A percentile compares a stretch with the other conserved stretches of the same genome.
Evolutionary conservation across 2,797 vertebrate species (phyloP).

Genomic region (Sebastiscus tertius): DNA sequence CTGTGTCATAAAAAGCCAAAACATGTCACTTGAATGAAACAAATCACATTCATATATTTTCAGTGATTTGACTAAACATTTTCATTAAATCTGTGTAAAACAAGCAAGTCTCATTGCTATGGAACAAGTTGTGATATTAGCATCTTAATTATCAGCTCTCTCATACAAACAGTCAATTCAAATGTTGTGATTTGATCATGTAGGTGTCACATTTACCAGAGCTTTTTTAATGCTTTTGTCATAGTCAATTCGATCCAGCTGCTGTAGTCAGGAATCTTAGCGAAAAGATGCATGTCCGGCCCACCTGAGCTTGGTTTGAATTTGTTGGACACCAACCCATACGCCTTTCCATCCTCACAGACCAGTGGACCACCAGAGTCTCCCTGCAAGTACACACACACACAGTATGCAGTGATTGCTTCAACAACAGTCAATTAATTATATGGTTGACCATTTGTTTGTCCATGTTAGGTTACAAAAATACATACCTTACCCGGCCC

Average conservation of each 20-base stretch:
- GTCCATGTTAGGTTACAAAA: background rate
- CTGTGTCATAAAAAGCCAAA: no score
- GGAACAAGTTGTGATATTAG: background rate
- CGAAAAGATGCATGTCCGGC: slow-evolving; percentile 45
- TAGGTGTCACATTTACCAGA: rapidly evolving
- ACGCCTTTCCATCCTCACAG: slow-evolving; percentile 65
- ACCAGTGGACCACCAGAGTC: slow-evolving; percentile 83
- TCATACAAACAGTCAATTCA: background rate
- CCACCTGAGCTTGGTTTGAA: rapidly evolving
- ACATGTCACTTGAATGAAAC: no score
- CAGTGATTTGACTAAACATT: background rate
- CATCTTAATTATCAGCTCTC: background rate
- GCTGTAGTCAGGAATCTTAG: slow-evolving; percentile 52
- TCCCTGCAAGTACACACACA: slow-evolving; percentile 62
- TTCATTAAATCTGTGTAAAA: background rate
- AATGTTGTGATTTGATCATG: background rate
- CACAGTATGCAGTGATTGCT: background rate
- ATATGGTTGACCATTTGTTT: background rate
- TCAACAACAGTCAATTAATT: background rate
- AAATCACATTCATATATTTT: no score
- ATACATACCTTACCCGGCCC: slow-evolving; percentile 1
- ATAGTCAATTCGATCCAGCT: slow-evolving; percentile 51
- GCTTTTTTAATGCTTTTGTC: background rate
- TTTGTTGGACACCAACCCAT: slow-evolving; percentile 69
- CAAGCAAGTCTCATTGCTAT: background rate